Evolutionary conservation across 2,113 vertebrate species (phyloP).

Genomic region (Elgaria multicarinata): DNA sequence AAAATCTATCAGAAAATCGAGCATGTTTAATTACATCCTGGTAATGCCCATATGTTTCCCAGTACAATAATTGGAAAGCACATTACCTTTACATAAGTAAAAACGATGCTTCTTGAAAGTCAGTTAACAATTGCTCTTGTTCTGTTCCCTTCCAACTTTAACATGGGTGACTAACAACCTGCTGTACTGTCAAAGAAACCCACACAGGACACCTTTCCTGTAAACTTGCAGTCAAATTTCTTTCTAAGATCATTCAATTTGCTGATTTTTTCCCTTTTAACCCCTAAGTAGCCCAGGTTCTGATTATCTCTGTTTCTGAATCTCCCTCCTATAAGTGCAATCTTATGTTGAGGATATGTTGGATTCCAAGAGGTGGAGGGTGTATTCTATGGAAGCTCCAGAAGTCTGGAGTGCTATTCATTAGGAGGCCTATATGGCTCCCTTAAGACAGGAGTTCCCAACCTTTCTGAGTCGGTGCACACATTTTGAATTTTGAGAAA

Average conservation of each 20-base stretch:
- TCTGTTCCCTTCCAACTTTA: background rate
- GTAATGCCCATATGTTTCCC: background rate
- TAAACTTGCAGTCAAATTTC: background rate
- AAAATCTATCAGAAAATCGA: background rate
- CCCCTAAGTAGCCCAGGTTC: background rate
- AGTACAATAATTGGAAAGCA: background rate
- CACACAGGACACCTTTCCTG: background rate
- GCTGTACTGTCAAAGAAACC: background rate
- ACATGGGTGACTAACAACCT: background rate
- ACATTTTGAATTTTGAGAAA: no score
- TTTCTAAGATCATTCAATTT: background rate
- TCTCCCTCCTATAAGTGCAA: background rate
- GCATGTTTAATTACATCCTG: background rate
- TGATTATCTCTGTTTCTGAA: background rate
- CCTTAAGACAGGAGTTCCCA: no score
- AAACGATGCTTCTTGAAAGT: background rate
- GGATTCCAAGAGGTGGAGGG: background rate
- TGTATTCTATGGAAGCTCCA: background rate
- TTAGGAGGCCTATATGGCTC: no score
- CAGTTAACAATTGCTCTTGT: background rate
- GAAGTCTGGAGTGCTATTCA: no score
- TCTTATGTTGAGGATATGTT: background rate
- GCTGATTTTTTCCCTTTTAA: background rate
- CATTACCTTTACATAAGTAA: background rate
- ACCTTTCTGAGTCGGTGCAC: no score